These are phyloP conservation scores for Torymus tubicola DNA, from an alignment of 2,888 invertebrate genomes.

Conservation along the genomic window DNA sequence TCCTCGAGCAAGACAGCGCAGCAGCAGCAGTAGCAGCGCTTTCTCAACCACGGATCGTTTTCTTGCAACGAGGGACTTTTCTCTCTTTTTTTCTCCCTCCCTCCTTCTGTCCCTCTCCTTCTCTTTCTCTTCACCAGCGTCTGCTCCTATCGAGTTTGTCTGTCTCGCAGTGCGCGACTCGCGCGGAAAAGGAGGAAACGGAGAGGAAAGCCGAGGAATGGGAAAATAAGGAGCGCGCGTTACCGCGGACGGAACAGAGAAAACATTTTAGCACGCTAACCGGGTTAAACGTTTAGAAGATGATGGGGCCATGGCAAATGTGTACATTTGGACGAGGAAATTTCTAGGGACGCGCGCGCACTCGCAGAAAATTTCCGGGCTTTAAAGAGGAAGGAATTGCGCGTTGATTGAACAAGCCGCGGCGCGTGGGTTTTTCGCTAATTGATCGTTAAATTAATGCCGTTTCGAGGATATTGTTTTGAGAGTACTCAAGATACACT, in stretches of 20 bases:
- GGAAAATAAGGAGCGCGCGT: constrained; percentile 23
- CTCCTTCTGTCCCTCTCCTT: neutral
- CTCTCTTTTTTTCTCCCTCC: neutral
- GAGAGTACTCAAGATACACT: no score
- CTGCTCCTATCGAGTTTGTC: no score
- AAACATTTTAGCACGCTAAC: constrained; percentile 40
- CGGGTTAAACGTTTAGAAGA: constrained; percentile 42
- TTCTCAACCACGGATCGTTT: constrained; percentile 29
- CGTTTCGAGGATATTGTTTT: no score
- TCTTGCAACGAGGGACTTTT: neutral
- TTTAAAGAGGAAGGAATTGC: constrained; percentile 2
- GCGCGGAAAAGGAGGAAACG: neutral
- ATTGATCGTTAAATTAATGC: neutral
- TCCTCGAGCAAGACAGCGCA: neutral
- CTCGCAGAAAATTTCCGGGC: neutral
- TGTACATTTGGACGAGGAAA: constrained; percentile 14
- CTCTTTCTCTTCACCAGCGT: neutral
- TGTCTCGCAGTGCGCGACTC: neutral
- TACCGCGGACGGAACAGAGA: constrained; percentile 11
- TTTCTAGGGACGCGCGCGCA: neutral
- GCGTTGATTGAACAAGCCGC: neutral
- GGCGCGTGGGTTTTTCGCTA: neutral
- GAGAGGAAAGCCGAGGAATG: constrained; percentile 19
- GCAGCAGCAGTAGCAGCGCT: neutral
- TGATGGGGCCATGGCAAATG: constrained; percentile 17